Evolutionary conservation across 2,888 invertebrate genomes (phyloP).

Genomic region (Cheilosia soror): DNA sequence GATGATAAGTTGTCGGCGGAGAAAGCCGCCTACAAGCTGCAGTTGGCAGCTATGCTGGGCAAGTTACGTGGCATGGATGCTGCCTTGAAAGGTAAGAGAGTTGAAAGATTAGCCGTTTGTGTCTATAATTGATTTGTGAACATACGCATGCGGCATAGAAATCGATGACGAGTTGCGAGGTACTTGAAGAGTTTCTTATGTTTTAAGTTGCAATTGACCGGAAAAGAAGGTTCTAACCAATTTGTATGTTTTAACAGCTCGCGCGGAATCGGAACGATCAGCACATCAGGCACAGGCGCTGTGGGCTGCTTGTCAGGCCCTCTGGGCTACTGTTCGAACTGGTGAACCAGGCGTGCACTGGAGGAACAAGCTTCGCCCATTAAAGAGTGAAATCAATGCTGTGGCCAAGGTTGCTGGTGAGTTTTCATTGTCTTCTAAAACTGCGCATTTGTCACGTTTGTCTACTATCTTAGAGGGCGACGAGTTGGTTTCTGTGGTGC

Average conservation of each 20-base stretch:
- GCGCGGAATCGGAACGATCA: constrained; percentile 89
- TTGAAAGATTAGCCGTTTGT: not conserved
- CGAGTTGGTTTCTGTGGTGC: constrained; percentile 90
- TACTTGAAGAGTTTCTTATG: constrained; percentile 75
- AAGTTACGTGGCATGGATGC: constrained; percentile 91
- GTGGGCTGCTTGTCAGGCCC: constrained; percentile 96
- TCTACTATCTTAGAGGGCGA: constrained; percentile 87
- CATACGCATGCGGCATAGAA: constrained; percentile 80
- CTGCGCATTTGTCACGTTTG: not conserved
- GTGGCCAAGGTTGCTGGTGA: constrained; percentile 90
- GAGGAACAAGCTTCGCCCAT: constrained; percentile 86
- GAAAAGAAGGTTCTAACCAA: not conserved
- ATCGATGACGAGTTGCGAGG: constrained; percentile 83
- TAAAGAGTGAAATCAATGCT: constrained; percentile 89
- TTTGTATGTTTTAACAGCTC: constrained; percentile 84
- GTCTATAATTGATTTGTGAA: constrained; percentile 9
- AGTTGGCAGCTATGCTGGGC: constrained; percentile 90
- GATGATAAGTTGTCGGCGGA: constrained; percentile 89
- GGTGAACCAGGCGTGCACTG: constrained; percentile 86
- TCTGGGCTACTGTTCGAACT: constrained; percentile 90
- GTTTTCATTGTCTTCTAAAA: not conserved
- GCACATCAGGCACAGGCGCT: constrained; percentile 93
- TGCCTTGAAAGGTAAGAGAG: constrained; percentile 88
- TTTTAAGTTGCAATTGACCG: not conserved
- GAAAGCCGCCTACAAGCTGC: constrained; percentile 87